These are phyloP conservation scores for Cotesia congregata DNA, from an alignment of 2,888 invertebrate species.

Conservation along the genomic window DNA sequence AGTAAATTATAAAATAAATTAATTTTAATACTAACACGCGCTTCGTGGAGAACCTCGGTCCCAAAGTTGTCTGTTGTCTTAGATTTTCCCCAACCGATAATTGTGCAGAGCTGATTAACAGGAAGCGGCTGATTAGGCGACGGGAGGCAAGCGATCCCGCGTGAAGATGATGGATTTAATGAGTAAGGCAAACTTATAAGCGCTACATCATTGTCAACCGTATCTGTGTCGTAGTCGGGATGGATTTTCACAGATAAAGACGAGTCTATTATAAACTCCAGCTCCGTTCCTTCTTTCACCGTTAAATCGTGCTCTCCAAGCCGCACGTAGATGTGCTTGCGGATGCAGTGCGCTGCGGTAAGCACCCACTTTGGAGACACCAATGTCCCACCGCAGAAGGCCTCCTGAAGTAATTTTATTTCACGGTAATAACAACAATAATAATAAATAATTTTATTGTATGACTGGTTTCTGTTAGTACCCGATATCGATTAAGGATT, in stretches of 20 bases:
- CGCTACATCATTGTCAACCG: constrained; percentile 94
- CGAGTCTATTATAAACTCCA: constrained; percentile 78
- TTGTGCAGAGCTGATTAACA: constrained; percentile 80
- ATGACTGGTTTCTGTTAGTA: constrained; percentile 64
- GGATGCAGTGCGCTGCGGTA: constrained; percentile 90
- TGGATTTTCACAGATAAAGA: constrained; percentile 79
- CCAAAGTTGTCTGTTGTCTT: constrained; percentile 83
- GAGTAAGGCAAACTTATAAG: constrained; percentile 78
- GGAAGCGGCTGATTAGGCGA: constrained; percentile 78
- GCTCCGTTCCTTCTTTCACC: constrained; percentile 81
- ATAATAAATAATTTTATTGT: constrained; percentile 8
- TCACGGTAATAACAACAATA: constrained; percentile 8
- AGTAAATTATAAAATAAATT: constrained; percentile 21
- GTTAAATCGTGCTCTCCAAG: constrained; percentile 90
- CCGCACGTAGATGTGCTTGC: constrained; percentile 82
- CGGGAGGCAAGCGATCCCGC: constrained; percentile 86
- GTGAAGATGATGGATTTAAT: constrained; percentile 63
- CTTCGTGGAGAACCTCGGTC: constrained; percentile 88
- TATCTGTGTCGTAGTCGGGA: constrained; percentile 88
- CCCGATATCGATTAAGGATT: constrained; percentile 86
- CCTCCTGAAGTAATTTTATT: constrained; percentile 74
- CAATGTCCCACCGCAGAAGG: constrained; percentile 90
- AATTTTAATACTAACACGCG: constrained; percentile 74
- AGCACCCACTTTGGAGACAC: constrained; percentile 87
- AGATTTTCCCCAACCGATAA: constrained; percentile 94